phyloP scores from a whole-genome alignment of 1,140 invertebrate genomes.

The Leptopilina boulardi region DNA sequence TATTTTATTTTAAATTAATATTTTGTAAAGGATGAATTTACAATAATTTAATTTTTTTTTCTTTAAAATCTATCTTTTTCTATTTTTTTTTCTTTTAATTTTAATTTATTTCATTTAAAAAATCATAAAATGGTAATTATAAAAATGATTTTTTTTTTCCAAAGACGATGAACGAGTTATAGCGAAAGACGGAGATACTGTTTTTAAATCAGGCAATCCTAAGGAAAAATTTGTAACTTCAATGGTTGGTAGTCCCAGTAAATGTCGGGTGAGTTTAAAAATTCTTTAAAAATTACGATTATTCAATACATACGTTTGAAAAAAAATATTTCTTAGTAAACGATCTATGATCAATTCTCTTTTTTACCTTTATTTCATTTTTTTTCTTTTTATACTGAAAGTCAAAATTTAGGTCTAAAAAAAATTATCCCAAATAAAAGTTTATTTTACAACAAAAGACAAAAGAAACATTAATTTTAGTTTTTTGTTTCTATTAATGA shows the following conservation, averaged over 20 bases:
- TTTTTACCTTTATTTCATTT: too few relatives aligned
- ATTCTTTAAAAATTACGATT: not conserved
- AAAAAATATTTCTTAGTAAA: too few relatives aligned
- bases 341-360: too few relatives aligned
- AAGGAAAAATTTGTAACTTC: conserved; percentile 32
- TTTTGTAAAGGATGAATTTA: too few relatives aligned
- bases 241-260: not conserved
- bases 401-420: not conserved
- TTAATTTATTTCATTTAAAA: too few relatives aligned
- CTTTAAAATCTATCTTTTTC: too few relatives aligned
- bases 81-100: too few relatives aligned
- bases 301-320: too few relatives aligned
- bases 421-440: too few relatives aligned
- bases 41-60: not conserved
- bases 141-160: not conserved
- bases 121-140: not conserved
- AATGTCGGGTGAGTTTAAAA: conserved; percentile 32
- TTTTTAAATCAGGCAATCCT: conserved; percentile 52
- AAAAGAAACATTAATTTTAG: not conserved
- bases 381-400: too few relatives aligned
- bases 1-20: too few relatives aligned
- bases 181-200: conserved; percentile 48
- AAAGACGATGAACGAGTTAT: conserved; percentile 57
- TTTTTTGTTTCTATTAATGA: not conserved
- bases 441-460: not conserved